Evolutionary conservation across 2,113 vertebrate species (phyloP).

Genomic region (Siniperca knerii): DNA sequence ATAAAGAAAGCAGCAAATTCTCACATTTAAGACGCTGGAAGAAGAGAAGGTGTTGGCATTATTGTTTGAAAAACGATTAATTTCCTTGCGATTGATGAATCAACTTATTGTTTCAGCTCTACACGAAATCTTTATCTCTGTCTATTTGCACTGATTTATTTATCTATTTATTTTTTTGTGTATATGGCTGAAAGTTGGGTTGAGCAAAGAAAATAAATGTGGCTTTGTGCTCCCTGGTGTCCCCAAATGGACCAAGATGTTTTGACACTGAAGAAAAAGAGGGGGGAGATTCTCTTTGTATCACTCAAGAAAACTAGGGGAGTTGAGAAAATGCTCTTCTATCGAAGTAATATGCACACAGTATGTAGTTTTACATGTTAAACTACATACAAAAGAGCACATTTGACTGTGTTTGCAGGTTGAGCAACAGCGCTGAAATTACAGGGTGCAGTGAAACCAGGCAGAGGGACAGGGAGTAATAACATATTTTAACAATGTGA

Average conservation of each 20-base stretch:
- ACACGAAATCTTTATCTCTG: not conserved
- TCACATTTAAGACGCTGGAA: not conserved
- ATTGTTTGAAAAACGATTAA: not conserved
- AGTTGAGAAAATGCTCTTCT: not conserved
- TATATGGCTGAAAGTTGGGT: not conserved
- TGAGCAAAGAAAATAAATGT: not conserved
- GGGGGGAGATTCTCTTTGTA: too few species aligned
- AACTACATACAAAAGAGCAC: not conserved
- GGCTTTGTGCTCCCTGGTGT: too few species aligned
- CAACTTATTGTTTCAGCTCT: not conserved
- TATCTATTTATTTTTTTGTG: not conserved
- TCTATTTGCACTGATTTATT: not conserved
- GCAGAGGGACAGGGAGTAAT: conserved; percentile 11
- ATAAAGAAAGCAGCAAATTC: not conserved
- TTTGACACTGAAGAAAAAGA: too few species aligned
- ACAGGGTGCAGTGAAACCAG: conserved; percentile 54
- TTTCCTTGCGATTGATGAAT: not conserved
- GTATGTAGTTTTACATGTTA: not conserved
- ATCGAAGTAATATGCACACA: not conserved
- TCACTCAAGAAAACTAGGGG: too few species aligned
- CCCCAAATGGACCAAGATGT: not conserved
- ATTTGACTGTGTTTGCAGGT: conserved; percentile 8
- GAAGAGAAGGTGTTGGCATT: not conserved
- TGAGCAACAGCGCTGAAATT: conserved; percentile 59
- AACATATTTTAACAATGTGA: conserved; percentile 61